Percentiles rank a stretch among this genome's conserved stretches.
Conservation (phyloP, 2,797 vertebrate species). For the Parauchenoglanis ngamensis region DNA sequence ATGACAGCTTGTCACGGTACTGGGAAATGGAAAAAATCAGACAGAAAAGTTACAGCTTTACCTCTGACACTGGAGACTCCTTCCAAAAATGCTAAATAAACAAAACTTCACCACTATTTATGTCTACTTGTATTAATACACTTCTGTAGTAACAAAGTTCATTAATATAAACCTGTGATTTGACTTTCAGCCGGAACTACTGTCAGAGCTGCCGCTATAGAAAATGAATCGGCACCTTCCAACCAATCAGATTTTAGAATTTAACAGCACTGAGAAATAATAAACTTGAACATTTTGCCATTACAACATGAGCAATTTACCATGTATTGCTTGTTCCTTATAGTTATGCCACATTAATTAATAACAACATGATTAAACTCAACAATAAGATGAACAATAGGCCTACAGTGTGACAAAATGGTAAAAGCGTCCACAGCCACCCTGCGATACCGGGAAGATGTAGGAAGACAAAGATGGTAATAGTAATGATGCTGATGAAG, state of each 20-base stretch:
- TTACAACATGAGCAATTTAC: neutral
- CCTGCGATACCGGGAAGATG: neutral
- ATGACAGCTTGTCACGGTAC: neutral
- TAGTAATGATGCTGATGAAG: neutral
- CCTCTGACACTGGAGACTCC: neutral
- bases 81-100: neutral
- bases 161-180: neutral
- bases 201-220: neutral
- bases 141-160: neutral
- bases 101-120: neutral
- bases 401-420: neutral
- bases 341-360: neutral
- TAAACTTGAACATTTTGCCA: neutral
- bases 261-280: neutral
- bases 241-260: neutral
- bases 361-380: neutral
- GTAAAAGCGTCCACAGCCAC: neutral
- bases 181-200: neutral
- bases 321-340: neutral
- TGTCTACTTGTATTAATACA: neutral
- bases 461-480: neutral
- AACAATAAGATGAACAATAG: neutral
- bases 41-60: neutral
- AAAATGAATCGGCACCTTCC: neutral
- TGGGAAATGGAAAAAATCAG: neutral